Base-by-base conservation (phyloP, 1,140 invertebrate species). In the Drosophila miranda region DNA sequence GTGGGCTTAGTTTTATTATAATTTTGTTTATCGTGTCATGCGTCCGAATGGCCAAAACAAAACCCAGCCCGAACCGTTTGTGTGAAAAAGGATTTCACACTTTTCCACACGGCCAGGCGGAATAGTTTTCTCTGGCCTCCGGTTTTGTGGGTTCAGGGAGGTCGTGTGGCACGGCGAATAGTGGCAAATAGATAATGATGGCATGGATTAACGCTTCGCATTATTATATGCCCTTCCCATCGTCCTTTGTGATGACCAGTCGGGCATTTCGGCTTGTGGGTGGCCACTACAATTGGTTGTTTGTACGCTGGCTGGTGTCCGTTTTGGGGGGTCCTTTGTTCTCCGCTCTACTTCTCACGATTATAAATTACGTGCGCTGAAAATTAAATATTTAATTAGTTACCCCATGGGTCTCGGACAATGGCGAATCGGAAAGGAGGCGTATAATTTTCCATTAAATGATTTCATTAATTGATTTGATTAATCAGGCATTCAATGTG, bases 81-180 rank as follows among this genome's bases (percentile, higher is more conserved):
- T 78, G 82, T 75, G 82, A 82, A 76, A 87, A 82, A 78, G 78
- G 78, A 75, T 87, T 87, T 87, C 82, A 87, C 82, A 88, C 82
- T 87, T 81, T 75, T 62, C 66, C 57, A 58, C 46, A 66, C 58
- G 61, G 6, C 14, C 34, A 46, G 28, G 16, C 30, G 46, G 23
- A 52, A 73, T 73, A 73, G 70, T 56, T 76, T 51, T 58, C 51
- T 5, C 55, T 43, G 52, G 13, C 13, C 42, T 13, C 45, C 45
- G 26, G 30, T 50, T 66, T 52, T 43, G 42, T 44, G 21, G 51
- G 38, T 43, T 46, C 30, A 6, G 30, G 54, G 30, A 9, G 52
- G 64, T 76, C 78, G 61, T 82, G 79, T 82, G 79, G 70, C 78
- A 21, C 3, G 42, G 53, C 54, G 62, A 76, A 73, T 84, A 76